Percentiles rank a stretch among this genome's conserved stretches.
Conservation (phyloP, 1,140 invertebrate genomes). For the Eurosta solidaginis region DNA sequence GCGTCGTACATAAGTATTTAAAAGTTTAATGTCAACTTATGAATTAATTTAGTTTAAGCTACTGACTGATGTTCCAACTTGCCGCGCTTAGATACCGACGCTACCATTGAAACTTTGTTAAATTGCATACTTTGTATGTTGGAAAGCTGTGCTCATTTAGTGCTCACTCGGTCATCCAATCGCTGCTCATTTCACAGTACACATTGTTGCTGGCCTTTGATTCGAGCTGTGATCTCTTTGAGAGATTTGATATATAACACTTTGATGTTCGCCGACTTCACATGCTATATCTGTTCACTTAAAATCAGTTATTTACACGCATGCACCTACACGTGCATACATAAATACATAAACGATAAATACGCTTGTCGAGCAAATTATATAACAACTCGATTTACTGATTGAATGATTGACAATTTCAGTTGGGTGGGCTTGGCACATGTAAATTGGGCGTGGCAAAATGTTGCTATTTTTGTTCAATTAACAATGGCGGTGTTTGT, state of each 20-base stretch:
- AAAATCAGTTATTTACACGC: not conserved
- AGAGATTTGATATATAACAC: not conserved
- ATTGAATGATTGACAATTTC: not conserved
- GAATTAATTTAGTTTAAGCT: too few species aligned
- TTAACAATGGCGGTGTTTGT: not conserved
- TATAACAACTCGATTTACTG: not conserved
- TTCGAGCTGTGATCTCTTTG: not conserved
- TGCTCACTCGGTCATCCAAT: not conserved
- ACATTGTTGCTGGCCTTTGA: not conserved
- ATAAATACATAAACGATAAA: not conserved
- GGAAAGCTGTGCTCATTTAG: too few species aligned
- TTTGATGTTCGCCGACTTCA: conserved; percentile 10
- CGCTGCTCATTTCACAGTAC: not conserved
- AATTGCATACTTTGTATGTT: conserved; percentile 10
- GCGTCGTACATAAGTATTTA: not conserved
- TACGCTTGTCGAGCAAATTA: not conserved
- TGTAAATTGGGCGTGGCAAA: not conserved
- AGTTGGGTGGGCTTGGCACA: not conserved
- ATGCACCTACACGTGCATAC: not conserved
- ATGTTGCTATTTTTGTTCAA: not conserved
- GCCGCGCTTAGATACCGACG: not conserved
- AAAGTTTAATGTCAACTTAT: not conserved
- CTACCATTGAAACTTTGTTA: not conserved
- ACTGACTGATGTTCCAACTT: not conserved
- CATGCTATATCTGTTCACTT: not conserved